A percentile compares a stretch with the other conserved stretches of the same genome.
These are phyloP conservation scores for Cranoglanis bouderius DNA, from an alignment of 2,113 vertebrate species.

Conservation along the genomic window DNA sequence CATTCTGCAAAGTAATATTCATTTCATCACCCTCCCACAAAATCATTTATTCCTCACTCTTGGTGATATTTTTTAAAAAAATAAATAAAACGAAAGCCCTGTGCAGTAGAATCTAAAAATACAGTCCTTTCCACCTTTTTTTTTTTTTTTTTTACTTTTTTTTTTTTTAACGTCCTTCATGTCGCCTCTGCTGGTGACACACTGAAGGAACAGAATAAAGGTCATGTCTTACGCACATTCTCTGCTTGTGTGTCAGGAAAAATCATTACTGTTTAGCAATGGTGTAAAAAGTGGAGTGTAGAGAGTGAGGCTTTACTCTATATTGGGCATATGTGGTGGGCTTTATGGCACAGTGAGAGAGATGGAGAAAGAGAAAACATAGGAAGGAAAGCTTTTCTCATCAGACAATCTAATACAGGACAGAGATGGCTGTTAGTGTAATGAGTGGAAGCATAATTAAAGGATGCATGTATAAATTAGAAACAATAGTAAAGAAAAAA, in stretches of 20 bases:
- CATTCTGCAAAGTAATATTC: not conserved
- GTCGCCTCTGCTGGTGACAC: slow-evolving; percentile 67
- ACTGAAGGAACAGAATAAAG: slow-evolving; percentile 62
- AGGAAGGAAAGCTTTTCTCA: slow-evolving; percentile 7
- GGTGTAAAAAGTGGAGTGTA: slow-evolving; percentile 66
- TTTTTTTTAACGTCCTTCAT: slow-evolving; percentile 59
- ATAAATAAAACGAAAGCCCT: not conserved
- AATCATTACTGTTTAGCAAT: slow-evolving; percentile 72
- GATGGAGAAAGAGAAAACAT: slow-evolving; percentile 28
- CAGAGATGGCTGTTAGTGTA: not conserved
- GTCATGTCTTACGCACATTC: slow-evolving; percentile 71
- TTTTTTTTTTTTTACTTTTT: slow-evolving; percentile 64
- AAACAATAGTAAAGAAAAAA: slow-evolving; percentile 3
- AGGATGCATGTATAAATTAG: slow-evolving; percentile 3
- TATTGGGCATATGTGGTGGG: slow-evolving; percentile 65
- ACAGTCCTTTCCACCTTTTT: slow-evolving; percentile 67
- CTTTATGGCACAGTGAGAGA: slow-evolving; percentile 54
- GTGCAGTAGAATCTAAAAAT: slow-evolving; percentile 51
- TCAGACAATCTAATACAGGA: not conserved
- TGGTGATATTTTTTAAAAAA: slow-evolving; percentile 39
- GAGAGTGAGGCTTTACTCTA: slow-evolving; percentile 61
- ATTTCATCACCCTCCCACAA: not conserved
- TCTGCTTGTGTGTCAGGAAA: slow-evolving; percentile 72
- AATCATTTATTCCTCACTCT: slow-evolving; percentile 29
- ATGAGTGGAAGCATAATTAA: not conserved